Conservation (phyloP, 1,140 invertebrate genomes). For the Drosophila nikananu region DNA sequence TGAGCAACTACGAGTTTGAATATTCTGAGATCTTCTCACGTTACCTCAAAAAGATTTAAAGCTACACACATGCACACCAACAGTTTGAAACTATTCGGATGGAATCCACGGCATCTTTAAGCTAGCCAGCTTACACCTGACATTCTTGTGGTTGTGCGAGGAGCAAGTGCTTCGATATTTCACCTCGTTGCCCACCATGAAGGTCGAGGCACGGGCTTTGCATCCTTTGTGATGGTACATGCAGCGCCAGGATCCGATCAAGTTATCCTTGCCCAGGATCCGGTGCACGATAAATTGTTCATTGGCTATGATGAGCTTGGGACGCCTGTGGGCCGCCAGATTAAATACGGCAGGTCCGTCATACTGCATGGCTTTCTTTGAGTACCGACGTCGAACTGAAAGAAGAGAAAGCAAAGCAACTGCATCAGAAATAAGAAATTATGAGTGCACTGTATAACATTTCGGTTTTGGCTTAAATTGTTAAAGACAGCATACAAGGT, state of each 20-base stretch:
- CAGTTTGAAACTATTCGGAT: constrained; percentile 6
- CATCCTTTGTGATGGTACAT: constrained; percentile 57
- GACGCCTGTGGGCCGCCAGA: constrained; percentile 20
- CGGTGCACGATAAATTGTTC: constrained; percentile 52
- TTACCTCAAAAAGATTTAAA: not conserved
- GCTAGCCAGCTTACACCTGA: constrained; percentile 9
- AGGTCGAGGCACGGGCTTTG: constrained; percentile 53
- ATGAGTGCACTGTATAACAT: not conserved
- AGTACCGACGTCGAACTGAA: constrained; percentile 29
- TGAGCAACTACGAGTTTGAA: constrained; percentile 6
- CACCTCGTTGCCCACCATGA: constrained; percentile 44
- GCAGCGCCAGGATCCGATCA: constrained; percentile 63
- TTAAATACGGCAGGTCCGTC: constrained; percentile 51
- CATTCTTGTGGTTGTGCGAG: constrained; percentile 47
- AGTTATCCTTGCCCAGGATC: constrained; percentile 28
- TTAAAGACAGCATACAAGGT: not conserved
- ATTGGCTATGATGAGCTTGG: constrained; percentile 55
- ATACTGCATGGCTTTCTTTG: constrained; percentile 13
- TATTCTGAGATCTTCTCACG: constrained; percentile 23
- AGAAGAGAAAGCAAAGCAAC: constrained; percentile 11
- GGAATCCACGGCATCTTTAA: constrained; percentile 10
- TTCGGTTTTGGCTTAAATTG: not conserved
- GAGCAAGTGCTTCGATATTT: constrained; percentile 59
- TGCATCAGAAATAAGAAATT: constrained; percentile 1
- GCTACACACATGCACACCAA: not conserved